Conservation (phyloP, 1,140 invertebrate species). For the Calosoma granatense region DNA sequence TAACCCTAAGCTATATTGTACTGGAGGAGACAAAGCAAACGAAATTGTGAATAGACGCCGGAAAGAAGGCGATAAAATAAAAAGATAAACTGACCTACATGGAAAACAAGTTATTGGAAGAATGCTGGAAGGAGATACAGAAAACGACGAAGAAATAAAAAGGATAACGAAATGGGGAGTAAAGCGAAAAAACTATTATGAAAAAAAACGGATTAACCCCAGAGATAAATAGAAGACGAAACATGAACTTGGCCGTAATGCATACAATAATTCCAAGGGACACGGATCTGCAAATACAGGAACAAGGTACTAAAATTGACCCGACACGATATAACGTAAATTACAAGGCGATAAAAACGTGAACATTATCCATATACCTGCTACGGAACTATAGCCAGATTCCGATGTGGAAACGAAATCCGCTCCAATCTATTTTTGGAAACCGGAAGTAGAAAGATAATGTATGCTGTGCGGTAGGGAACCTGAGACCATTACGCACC, state of each 20-base stretch:
- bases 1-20: background rate
- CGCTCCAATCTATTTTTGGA: background rate
- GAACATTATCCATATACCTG: background rate
- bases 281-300: background rate
- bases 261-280: background rate
- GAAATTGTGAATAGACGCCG: background rate
- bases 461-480: background rate
- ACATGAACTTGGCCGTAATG: background rate
- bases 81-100: background rate
- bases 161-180: conserved; percentile 9
- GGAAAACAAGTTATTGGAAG: background rate
- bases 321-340: background rate
- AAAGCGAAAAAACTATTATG: background rate
- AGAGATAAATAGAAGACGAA: background rate
- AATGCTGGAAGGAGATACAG: conserved; percentile 3
- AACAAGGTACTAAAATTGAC: background rate
- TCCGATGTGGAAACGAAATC: background rate
- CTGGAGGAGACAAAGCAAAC: background rate
- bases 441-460: background rate
- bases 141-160: background rate
- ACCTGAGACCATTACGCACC: too few species aligned
- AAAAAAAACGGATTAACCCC: background rate
- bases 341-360: background rate
- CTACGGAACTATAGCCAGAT: background rate
- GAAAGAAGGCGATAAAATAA: background rate